Base-by-base conservation (phyloP, 2,888 invertebrate species). In the Argynnis bischoffii region DNA sequence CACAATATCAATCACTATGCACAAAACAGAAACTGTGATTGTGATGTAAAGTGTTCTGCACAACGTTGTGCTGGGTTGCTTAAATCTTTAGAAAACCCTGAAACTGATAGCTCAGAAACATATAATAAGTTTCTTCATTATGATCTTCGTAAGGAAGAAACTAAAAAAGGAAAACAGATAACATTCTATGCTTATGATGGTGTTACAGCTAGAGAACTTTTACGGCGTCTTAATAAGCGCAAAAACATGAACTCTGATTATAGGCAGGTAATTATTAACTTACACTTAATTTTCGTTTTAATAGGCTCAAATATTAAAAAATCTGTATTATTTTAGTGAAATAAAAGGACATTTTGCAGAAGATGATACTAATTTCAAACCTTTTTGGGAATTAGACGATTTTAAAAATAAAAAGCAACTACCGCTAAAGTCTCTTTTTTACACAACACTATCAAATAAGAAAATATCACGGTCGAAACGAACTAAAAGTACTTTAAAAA, bases 301-400 rank as follows among this genome's bases (percentile, higher is more conserved):
- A 51, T 5, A 1, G 15, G 16, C 6, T 35, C 41, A 51, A 61
- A 8, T 59, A 48, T 21, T 50, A n/a, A 46, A 2, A 60, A 47
- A 26, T 13, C 15, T 55, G 69, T 75, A 79, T 31, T 74, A 81
- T 81, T 82, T 74, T 71, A 85, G 83, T 74, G 72, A 80, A 71
- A 82, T 86, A 77, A 78, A 78, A 77, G 84, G 81, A 77, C 83
- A 89, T 70, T 78, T 79, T 69, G 55, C 72, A 51, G 79, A 80
- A 64, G 77, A 82, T 67, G 74, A 82, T 70, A 71, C 71, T 16
- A 81, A 81, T 14, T 75, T 78, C 55, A 86, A 81, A 69, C 87
- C 88, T 2, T 88, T 89, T 81, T 90, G 90, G 90, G 82, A 87
- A 82, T 77, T 85, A 69, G 84, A 87, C 66, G 79, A 83, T 67